Evolutionary conservation across 2,888 invertebrate species (phyloP).

Genomic region (Nysson spinosus): DNA sequence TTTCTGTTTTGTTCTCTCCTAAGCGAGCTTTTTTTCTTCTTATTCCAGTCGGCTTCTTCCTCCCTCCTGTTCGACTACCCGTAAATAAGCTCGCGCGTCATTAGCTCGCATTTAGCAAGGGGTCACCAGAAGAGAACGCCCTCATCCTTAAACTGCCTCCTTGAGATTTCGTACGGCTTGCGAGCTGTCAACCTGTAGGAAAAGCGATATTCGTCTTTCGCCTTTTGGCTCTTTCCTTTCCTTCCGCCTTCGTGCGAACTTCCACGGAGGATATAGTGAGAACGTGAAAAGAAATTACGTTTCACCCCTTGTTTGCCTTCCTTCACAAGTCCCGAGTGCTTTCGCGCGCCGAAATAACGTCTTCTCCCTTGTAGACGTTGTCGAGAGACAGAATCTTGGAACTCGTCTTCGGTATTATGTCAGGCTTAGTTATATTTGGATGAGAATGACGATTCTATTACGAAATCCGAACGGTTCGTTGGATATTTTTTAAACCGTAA

Average conservation of each 20-base stretch:
- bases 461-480: neutral
- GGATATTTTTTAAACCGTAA: constrained; percentile 4
- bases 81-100: constrained; percentile 47
- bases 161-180: constrained; percentile 12
- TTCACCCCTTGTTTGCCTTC: constrained; percentile 56
- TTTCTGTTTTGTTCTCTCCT: neutral
- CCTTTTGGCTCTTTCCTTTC: neutral
- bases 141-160: neutral
- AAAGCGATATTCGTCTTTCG: constrained; percentile 23
- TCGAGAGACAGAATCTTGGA: constrained; percentile 12
- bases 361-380: constrained; percentile 31
- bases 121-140: constrained; percentile 4
- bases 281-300: constrained; percentile 54
- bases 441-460: constrained; percentile 10
- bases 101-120: constrained; percentile 41
- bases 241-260: neutral
- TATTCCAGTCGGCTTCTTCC: constrained; percentile 16
- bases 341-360: constrained; percentile 50
- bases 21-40: constrained; percentile 8
- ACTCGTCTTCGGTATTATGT: constrained; percentile 22
- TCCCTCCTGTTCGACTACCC: constrained; percentile 20
- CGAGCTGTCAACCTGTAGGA: constrained; percentile 11
- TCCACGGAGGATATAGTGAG: constrained; percentile 3
- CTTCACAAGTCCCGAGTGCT: constrained; percentile 27
- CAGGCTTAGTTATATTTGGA: constrained; percentile 13